A percentile compares a stretch with the other conserved stretches of the same genome.
phyloP scores from a whole-genome alignment of 1,140 invertebrate genomes.

The Batillaria attramentaria region DNA sequence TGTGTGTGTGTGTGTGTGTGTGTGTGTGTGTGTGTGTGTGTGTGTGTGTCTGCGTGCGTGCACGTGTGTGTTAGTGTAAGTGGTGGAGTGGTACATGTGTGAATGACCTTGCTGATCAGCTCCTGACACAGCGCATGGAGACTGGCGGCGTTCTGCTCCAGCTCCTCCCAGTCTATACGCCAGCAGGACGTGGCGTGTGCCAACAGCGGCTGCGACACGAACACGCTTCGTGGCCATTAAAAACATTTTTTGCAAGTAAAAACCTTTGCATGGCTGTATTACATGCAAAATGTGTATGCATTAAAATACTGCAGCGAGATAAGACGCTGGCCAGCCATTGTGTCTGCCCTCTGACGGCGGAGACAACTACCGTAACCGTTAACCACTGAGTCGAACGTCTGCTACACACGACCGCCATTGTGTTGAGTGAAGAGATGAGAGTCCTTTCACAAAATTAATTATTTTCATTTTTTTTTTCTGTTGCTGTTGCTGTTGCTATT shows the following conservation, averaged over 20 bases:
- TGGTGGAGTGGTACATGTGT: slow-evolving; percentile 14
- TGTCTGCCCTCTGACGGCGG: no score
- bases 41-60: slow-evolving; percentile 44
- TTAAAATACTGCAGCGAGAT: no score
- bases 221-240: background rate
- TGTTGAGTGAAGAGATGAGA: no score
- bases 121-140: slow-evolving; percentile 58
- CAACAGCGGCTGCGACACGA: slow-evolving; percentile 57
- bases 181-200: slow-evolving; percentile 63
- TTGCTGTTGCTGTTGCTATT: no score
- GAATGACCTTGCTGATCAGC: slow-evolving; percentile 53
- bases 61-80: slow-evolving; percentile 36
- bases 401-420: no score
- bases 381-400: no score
- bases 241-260: background rate
- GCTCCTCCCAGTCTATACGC: slow-evolving; percentile 69
- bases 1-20: slow-evolving; percentile 45
- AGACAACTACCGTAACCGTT: no score
- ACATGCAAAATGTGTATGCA: no score
- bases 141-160: slow-evolving; percentile 63
- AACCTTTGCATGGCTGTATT: no score
- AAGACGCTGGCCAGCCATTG: no score
- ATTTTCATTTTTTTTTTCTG: no score
- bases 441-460: no score
- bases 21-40: slow-evolving; percentile 38